These are phyloP conservation scores for Thecocarcelia acutangulata DNA, from an alignment of 2,888 invertebrate species.

Conservation along the genomic window DNA sequence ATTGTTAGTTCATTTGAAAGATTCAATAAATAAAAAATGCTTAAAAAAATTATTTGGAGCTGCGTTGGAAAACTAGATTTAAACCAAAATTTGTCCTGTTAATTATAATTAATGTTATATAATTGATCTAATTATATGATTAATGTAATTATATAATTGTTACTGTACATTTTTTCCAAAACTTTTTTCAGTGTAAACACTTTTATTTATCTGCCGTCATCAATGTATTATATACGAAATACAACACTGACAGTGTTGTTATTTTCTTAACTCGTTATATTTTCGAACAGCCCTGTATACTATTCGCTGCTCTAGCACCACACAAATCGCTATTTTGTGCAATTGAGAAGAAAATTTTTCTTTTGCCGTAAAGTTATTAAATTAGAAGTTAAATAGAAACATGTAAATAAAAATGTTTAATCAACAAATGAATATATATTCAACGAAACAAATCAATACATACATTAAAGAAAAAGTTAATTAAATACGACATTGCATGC, in stretches of 20 bases:
- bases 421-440: background rate
- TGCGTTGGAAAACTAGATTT: no score
- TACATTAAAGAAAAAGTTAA: background rate
- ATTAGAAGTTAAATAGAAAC: slow-evolving; percentile 30
- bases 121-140: no score
- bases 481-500: slow-evolving; percentile 23
- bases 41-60: no score
- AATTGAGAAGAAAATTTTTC: slow-evolving; percentile 40
- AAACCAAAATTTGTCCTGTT: no score
- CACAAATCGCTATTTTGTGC: slow-evolving; percentile 50
- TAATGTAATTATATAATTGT: no score
- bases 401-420: slow-evolving; percentile 32
- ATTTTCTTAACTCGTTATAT: slow-evolving; percentile 32
- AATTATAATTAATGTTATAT: no score
- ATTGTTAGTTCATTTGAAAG: no score
- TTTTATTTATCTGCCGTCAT: background rate
- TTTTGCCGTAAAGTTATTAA: slow-evolving; percentile 51
- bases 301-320: slow-evolving; percentile 40
- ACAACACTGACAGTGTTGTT: slow-evolving; percentile 44
- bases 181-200: no score
- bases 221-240: slow-evolving; percentile 39
- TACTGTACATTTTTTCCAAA: no score
- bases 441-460: slow-evolving; percentile 14
- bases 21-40: no score
- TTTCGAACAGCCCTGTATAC: slow-evolving; percentile 43